phyloP scores from a whole-genome alignment of 2,888 invertebrate species.

The Drosophila rellima region DNA sequence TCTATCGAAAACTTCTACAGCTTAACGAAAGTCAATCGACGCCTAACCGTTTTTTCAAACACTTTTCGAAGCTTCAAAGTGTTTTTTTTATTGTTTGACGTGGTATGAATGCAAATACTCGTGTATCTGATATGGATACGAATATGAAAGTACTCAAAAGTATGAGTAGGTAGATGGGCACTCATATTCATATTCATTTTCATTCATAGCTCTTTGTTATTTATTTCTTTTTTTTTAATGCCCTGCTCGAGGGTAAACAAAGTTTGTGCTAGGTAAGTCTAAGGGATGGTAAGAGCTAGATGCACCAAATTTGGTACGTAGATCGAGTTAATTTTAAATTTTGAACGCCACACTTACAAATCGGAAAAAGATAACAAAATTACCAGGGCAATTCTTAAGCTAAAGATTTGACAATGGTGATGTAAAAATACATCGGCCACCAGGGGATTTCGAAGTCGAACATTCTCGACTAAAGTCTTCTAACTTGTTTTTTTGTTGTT shows the following conservation, averaged over 20 bases:
- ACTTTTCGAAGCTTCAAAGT: constrained; percentile 48
- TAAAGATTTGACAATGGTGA: too few species aligned
- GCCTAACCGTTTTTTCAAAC: neutral
- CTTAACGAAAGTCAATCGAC: neutral
- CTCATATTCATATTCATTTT: constrained; percentile 30
- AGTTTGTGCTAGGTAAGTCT: neutral
- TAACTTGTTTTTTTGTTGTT: constrained; percentile 5
- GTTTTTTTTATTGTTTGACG: constrained; percentile 39
- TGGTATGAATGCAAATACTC: constrained; percentile 30
- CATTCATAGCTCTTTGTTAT: constrained; percentile 30
- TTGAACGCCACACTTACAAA: too few species aligned
- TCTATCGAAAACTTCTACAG: neutral
- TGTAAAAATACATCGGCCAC: too few species aligned
- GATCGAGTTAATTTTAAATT: too few species aligned
- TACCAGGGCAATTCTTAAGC: too few species aligned
- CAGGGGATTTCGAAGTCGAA: neutral
- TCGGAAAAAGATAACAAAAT: too few species aligned
- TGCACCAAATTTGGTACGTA: too few species aligned
- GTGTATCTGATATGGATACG: constrained; percentile 18
- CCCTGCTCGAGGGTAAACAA: neutral
- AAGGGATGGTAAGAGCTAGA: too few species aligned
- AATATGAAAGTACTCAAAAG: neutral
- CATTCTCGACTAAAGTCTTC: neutral
- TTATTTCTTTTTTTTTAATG: constrained; percentile 5
- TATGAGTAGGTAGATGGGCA: constrained; percentile 20